Evolutionary conservation across 2,888 invertebrate genomes (phyloP).

Genomic region (Pteria penguin): DNA sequence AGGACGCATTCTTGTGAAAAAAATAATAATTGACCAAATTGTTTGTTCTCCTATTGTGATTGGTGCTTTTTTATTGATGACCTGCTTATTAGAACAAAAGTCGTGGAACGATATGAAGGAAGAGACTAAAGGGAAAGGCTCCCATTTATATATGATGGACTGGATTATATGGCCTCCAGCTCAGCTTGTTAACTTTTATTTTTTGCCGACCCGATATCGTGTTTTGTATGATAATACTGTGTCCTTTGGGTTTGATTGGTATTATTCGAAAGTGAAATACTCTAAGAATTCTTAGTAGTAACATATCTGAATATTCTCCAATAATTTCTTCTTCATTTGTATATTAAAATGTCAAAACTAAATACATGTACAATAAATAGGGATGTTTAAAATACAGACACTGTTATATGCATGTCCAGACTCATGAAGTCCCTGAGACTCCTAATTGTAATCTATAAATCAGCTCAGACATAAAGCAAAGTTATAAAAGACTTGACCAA

Average conservation of each 20-base stretch:
- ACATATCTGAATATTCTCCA: too few species aligned
- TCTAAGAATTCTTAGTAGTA: constrained; percentile 32
- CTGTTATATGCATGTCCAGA: too few species aligned
- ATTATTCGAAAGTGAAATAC: constrained; percentile 74
- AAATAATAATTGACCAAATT: constrained; percentile 90
- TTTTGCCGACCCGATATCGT: constrained; percentile 89
- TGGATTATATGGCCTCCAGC: constrained; percentile 96
- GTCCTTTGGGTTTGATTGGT: constrained; percentile 75
- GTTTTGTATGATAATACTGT: constrained; percentile 85
- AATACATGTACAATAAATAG: too few species aligned
- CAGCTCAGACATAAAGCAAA: too few species aligned
- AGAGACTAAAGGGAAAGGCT: constrained; percentile 83
- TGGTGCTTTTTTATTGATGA: constrained; percentile 47
- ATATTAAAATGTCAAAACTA: too few species aligned
- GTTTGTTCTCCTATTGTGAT: constrained; percentile 91
- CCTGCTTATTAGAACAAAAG: constrained; percentile 52
- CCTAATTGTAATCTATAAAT: too few species aligned
- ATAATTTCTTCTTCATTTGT: too few species aligned
- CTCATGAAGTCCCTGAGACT: too few species aligned
- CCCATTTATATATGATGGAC: constrained; percentile 90
- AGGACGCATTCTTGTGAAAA: constrained; percentile 83
- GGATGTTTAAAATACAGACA: too few species aligned
- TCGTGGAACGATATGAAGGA: constrained; percentile 47
- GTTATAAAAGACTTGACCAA: too few species aligned
- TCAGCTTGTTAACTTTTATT: constrained; percentile 94